Base-by-base conservation (phyloP, 2,797 vertebrate species). In the Typhlichthys subterraneus region DNA sequence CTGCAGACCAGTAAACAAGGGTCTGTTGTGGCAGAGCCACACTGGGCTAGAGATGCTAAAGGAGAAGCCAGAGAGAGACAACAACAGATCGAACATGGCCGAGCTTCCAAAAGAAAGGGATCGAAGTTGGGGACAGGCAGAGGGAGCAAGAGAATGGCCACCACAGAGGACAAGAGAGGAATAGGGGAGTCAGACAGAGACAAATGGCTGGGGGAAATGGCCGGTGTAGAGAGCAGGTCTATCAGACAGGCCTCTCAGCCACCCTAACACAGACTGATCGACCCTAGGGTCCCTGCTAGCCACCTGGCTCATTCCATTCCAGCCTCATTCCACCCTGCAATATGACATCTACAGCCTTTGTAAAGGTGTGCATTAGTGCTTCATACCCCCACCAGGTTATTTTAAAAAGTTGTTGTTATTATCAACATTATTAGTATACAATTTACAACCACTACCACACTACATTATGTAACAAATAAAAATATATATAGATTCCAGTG, bases 251-350 rank as follows among this genome's bases (percentile, higher is more conserved):
- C 81, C 76, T 75, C 83, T 85, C 83, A 78, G 79, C 77, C 56
- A 71, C 65, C 55, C 80, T 91, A 91, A 93, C 84, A 38, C 84
- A 87, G 90, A 93, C 85, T 79, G 90, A 93, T 92, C 64, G 86
- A 77, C 79, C 82, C 82, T 76, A 71, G 61, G 57, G 65, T 81
- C 76, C 70, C 59, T 52, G 10, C 67, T 50, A 51, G 68, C 62
- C 48, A 70, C 72, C 63, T 59, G 31, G 67, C 79, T 67, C 53
- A 67, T 79, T 71, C 74, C 53, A 57, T 57, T 68, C 62, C 73
- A 61, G 31, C 72, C 72, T 59, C 56, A 75, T 72, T 70, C 70
- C 54, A 58, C 67, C 63, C 51, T 33, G 2, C 51, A 65, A 56
- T 77, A 70, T 66, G 52, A 65, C 69, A 71, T 80, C 67, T 73